These are phyloP conservation scores for Eilema griseolum DNA, from an alignment of 2,888 invertebrate species.

Conservation along the genomic window DNA sequence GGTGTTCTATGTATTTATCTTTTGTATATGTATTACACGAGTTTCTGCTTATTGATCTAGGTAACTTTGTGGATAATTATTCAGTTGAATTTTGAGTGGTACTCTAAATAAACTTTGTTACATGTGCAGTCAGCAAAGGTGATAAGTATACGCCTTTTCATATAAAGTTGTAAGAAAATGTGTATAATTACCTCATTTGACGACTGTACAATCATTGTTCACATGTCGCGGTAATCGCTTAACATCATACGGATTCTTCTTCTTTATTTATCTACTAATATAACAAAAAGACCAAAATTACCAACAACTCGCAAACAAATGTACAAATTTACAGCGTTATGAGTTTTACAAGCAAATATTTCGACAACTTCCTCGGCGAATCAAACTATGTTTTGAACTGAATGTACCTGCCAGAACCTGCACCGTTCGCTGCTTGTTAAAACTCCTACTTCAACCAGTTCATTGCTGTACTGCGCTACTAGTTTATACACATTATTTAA, in stretches of 20 bases:
- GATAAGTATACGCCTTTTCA: no score
- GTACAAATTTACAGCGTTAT: not conserved
- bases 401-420: constrained; percentile 8
- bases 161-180: no score
- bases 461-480: not conserved
- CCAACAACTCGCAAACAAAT: not conserved
- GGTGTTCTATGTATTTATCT: no score
- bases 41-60: no score
- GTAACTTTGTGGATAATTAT: no score
- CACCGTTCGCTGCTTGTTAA: constrained; percentile 2
- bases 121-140: no score
- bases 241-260: not conserved
- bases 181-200: no score
- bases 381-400: constrained; percentile 6
- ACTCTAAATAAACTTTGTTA: no score
- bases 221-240: no score
- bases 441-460: not conserved
- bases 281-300: not conserved
- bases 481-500: not conserved
- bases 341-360: not conserved
- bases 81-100: no score
- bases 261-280: not conserved
- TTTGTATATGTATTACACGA: no score
- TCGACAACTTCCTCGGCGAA: not conserved
- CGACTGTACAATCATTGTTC: no score